A percentile compares a stretch with the other conserved stretches of the same genome.
phyloP scores from a whole-genome alignment of 2,113 vertebrate genomes.

The Onychostoma macrolepis region DNA sequence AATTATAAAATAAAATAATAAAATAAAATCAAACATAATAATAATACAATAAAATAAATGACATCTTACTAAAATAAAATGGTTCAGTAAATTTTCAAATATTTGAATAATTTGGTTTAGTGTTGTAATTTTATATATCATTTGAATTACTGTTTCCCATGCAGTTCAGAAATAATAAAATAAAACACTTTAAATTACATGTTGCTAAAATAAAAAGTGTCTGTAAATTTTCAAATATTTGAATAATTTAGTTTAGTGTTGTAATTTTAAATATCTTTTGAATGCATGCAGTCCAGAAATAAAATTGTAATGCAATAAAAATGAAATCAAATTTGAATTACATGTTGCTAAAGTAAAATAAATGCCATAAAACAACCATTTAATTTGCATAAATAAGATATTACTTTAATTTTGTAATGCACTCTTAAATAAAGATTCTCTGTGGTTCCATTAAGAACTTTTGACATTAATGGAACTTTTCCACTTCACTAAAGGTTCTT shows the following conservation, averaged over 20 bases:
- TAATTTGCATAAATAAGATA: neutral
- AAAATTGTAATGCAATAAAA: neutral
- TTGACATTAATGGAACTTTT: no score
- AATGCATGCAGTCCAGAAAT: neutral
- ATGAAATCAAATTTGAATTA: no score
- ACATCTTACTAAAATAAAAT: no score
- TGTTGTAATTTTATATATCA: neutral
- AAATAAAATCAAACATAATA: neutral
- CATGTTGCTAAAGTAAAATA: no score
- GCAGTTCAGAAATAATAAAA: neutral
- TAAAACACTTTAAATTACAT: no score
- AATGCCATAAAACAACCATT: no score
- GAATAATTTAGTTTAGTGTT: neutral
- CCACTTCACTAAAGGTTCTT: no score
- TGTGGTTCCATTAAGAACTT: no score
- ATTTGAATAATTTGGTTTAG: neutral
- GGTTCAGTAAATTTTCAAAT: neutral
- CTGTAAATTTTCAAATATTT: neutral
- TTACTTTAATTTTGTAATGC: no score
- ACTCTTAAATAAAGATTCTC: no score
- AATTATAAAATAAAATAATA: neutral
- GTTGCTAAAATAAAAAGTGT: neutral
- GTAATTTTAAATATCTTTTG: neutral
- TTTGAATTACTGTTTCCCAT: neutral
- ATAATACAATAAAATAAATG: no score